Evolutionary conservation across 2,113 vertebrate genomes (phyloP).

Genomic region (Paramormyrops kingsleyae): DNA sequence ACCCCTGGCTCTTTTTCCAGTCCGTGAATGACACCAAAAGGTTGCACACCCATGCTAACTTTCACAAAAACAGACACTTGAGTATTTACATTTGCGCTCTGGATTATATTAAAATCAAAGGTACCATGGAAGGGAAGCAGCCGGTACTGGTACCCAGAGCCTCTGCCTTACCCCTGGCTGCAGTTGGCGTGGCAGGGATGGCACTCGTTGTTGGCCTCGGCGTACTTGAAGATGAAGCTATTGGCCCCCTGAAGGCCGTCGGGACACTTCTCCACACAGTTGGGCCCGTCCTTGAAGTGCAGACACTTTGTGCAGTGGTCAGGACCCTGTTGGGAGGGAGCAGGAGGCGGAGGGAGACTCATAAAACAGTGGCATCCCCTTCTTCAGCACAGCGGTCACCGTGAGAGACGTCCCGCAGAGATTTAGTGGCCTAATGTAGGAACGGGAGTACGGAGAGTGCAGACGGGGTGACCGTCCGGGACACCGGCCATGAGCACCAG

Average conservation of each 20-base stretch:
- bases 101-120: neutral
- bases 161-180: constrained; percentile 80
- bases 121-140: neutral
- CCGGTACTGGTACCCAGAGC: neutral
- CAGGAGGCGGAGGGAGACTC: neutral
- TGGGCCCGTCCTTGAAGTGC: constrained; percentile 94
- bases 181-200: constrained; percentile 92
- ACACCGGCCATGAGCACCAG: neutral
- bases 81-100: neutral
- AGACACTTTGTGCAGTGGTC: constrained; percentile 89
- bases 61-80: neutral
- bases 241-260: constrained; percentile 87
- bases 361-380: neutral
- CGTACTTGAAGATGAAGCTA: constrained; percentile 96
- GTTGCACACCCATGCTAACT: neutral
- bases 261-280: constrained; percentile 94
- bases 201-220: constrained; percentile 87
- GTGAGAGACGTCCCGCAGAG: neutral
- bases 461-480: neutral
- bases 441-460: neutral
- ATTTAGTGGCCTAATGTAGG: neutral
- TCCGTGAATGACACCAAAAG: neutral
- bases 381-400: neutral
- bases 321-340: constrained; percentile 66
- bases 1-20: neutral